phyloP scores from a whole-genome alignment of 2,113 vertebrate genomes.

The Otocyon megalotis region DNA sequence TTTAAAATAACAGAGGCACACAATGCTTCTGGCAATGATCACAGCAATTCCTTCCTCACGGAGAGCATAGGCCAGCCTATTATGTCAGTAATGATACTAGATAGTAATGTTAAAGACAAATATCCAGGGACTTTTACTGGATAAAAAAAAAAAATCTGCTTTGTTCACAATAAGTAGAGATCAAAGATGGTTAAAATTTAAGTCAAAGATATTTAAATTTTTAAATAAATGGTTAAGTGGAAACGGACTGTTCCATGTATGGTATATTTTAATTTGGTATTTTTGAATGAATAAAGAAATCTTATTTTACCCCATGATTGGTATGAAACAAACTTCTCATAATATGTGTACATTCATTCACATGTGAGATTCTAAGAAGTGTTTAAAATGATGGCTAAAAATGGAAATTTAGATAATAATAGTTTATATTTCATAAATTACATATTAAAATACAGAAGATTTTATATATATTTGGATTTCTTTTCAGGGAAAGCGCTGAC shows the following conservation, averaged over 20 bases:
- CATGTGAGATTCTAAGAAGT: constrained; percentile 11
- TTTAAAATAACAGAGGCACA: neutral
- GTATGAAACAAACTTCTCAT: constrained; percentile 23
- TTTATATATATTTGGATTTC: neutral
- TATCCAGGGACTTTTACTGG: neutral
- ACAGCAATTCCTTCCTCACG: neutral
- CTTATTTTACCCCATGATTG: neutral
- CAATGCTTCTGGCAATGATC: neutral
- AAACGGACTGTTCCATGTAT: neutral
- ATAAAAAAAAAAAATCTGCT: neutral
- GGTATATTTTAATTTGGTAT: constrained; percentile 17
- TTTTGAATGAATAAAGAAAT: constrained; percentile 49
- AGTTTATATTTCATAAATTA: neutral
- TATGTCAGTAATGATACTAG: neutral
- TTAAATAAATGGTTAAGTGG: constrained; percentile 18
- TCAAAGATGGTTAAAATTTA: constrained; percentile 20
- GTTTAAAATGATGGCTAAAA: constrained; percentile 48
- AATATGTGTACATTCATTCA: neutral
- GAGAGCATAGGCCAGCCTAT: neutral
- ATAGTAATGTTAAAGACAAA: neutral
- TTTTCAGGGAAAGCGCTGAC: constrained; percentile 64
- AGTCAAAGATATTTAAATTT: neutral
- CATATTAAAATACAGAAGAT: neutral
- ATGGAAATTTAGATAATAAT: constrained; percentile 43
- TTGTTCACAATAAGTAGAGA: neutral